A percentile compares a stretch with the other conserved stretches of the same genome.
Conservation (phyloP, 1,140 invertebrate genomes). For the Heliothis subflexa region DNA sequence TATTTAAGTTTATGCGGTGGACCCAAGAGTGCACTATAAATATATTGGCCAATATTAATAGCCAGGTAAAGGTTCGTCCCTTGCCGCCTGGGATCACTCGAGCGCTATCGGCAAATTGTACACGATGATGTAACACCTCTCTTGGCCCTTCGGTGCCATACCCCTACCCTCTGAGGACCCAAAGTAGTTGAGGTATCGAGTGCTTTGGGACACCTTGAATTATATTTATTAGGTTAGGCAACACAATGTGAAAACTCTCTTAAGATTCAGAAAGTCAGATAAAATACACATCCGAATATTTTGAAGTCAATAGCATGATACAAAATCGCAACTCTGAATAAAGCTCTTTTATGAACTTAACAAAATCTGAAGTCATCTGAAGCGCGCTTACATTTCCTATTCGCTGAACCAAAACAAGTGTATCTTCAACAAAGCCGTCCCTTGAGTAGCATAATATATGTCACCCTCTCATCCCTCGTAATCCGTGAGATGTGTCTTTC, state of each 20-base stretch:
- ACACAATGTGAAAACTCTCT: background rate
- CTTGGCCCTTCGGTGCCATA: background rate
- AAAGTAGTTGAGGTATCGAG: background rate
- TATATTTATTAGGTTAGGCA: background rate
- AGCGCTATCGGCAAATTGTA: conserved; percentile 9
- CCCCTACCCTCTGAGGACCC: background rate
- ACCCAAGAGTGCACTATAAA: background rate
- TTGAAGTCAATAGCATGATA: too few species aligned
- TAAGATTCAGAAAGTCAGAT: background rate
- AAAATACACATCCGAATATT: too few species aligned
- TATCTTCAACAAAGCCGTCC: too few species aligned
- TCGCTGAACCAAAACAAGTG: background rate
- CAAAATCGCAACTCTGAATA: too few species aligned
- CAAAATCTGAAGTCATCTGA: too few species aligned
- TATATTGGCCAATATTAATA: background rate
- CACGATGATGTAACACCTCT: background rate
- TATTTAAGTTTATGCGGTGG: background rate
- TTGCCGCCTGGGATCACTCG: background rate
- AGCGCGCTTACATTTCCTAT: background rate
- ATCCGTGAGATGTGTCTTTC: background rate
- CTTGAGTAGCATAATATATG: too few species aligned
- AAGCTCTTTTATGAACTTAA: too few species aligned
- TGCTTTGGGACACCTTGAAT: too few species aligned
- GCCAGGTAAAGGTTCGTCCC: background rate
- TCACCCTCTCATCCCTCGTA: too few species aligned